A percentile compares a stretch with the other conserved stretches of the same genome.
These are phyloP conservation scores for Ichneumoninae sp. DNA, from an alignment of 2,888 invertebrate species.

Conservation along the genomic window DNA sequence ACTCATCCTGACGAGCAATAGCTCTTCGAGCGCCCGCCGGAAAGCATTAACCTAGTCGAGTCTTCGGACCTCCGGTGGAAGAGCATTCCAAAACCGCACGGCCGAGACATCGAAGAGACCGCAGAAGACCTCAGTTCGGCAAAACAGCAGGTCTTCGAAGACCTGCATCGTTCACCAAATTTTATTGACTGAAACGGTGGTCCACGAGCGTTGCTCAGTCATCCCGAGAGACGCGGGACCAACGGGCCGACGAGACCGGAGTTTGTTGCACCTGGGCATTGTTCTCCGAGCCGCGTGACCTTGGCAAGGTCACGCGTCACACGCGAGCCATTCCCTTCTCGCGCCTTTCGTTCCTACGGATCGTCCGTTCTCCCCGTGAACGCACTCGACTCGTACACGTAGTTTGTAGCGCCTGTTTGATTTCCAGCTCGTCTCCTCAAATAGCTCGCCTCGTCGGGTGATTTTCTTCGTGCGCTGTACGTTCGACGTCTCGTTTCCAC, in stretches of 20 bases:
- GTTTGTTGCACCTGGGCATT: conserved; percentile 79
- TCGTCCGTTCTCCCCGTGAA: conserved; percentile 1
- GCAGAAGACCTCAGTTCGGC: too few relatives aligned
- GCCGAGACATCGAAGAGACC: too few relatives aligned
- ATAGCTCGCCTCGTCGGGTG: neutral
- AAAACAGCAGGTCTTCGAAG: neutral
- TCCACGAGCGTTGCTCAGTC: neutral
- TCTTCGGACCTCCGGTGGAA: too few relatives aligned
- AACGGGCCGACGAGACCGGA: conserved; percentile 54
- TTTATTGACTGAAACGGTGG: neutral
- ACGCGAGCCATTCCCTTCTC: conserved; percentile 69
- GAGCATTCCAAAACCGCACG: too few relatives aligned
- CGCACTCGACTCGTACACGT: neutral
- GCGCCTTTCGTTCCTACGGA: conserved; percentile 53
- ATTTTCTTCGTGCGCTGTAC: neutral
- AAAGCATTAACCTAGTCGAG: too few relatives aligned
- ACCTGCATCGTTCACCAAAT: too few relatives aligned
- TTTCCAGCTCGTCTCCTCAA: conserved; percentile 8
- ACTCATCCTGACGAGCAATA: too few relatives aligned
- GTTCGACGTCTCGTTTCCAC: conserved; percentile 3
- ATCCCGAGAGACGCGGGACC: neutral
- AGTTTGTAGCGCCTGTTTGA: neutral
- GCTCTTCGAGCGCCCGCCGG: too few relatives aligned
- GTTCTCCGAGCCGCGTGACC: conserved; percentile 78
- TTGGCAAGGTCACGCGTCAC: conserved; percentile 80